Evolutionary conservation across 92 coral and sea anemone genomes (phyloP), one percentile per base, ranked within the genome.

Genomic region (Palythoa caribaeorum): DNA sequence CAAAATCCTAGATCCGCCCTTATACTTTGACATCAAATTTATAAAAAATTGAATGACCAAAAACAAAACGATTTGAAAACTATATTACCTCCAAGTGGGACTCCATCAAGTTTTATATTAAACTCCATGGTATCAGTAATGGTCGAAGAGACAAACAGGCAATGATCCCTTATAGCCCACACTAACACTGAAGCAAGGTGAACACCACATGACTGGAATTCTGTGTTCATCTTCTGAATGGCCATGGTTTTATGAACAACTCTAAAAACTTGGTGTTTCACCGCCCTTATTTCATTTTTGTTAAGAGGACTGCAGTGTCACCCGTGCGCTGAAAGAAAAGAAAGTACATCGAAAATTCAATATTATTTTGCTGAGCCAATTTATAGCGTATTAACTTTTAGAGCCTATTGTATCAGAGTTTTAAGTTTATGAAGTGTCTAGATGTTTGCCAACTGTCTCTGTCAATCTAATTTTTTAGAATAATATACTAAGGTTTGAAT

Each of bases 91-190:
- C 88, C 78, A 37, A 88, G 87, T 71, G 91, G 91, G 47, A 84
- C 83, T 17, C 91, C 88, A 80, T 88, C 91, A 14, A 88, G 77
- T n/a, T 83, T 88, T 28, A 28, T 88, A 50, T 88, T 88, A 21
- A 88, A 78, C 63, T 86, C 84, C 84, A 72, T 37, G 77, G 48
- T 38, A 13, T 72, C 53, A 10, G 8, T 38, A 11, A 19, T 71
- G 15, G 60, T 54, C 12, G 17, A 20, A 10, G 84, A 68, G 60
- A 54, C 16, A 20, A 37, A 19, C 15, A 80, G 90, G 9, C 71
- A 28, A 38, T 87, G 90, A 15, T 90, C 90, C 37, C 88, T 28
- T 2, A 80, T 90, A 0, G 93, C 93, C 93, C 88, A 90, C 39
- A 87, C 88, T n/a, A 87, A 40, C 8, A 81, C 93, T 12, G 92